Base-by-base conservation (phyloP, 2,113 vertebrate species). In the Chloropsis hardwickii region DNA sequence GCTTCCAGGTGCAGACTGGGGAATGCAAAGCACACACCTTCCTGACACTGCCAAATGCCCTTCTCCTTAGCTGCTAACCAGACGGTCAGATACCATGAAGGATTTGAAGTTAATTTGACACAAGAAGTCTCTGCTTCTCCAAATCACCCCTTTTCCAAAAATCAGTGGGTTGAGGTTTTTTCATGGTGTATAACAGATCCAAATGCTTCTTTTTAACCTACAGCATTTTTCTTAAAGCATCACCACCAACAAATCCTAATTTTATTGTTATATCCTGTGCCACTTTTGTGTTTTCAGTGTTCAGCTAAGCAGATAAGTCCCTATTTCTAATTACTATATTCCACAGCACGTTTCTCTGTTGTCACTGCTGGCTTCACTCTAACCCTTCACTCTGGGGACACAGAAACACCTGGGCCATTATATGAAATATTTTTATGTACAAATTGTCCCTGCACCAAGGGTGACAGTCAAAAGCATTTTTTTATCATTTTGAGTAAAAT, bases 401-500 rank as follows among this genome's bases (percentile, higher is more conserved):
- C 18, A 56, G 33, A 57, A 76, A 72, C 45, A 64, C 33, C 28
- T 35, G 17, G 17, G 8, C 39, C 22, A 20, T 25, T 79, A 24
- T 16, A 29, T 47, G 35, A 67, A 62, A 85, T 66, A n/a, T 54
- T 44, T 57, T 45, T 44, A 61, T 20, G 21, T 45, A 95, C 11
- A 82, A 88, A 70, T 17, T 86, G 40, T 71, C 51, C 25, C 40
- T 69, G 21, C 9, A 14, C 35, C 42, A 74, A 47, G 73, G 25
- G 81, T 64, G 31, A 73, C 7, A 33, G 3, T 7, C 42, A 86
- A 86, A 76, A 90, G 7, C 7, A 14, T 25, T 79, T 86, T 82
- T 90, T 88, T 42, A 70, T 54, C 42, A 25, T 60, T 92, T 67
- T 44, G 29, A 79, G 15, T 57, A 61, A 91, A 96, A 85, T 56